Evolutionary conservation across 2,797 vertebrate species (phyloP).

Genomic region (Taenioides sp.): DNA sequence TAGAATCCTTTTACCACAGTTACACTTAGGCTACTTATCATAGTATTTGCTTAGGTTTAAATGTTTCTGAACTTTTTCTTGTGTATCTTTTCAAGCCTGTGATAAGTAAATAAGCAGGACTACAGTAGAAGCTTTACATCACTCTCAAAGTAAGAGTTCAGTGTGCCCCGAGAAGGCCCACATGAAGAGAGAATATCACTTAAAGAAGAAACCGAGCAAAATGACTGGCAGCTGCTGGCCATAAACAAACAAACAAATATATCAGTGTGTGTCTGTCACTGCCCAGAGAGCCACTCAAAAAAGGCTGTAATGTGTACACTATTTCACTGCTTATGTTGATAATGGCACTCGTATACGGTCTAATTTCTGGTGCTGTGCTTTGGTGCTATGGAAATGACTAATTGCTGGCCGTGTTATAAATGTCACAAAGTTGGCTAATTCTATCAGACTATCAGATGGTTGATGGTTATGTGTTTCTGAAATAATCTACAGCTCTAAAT

Average conservation of each 20-base stretch:
- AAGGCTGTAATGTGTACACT: background rate
- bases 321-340: background rate
- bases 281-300: slow-evolving; percentile 19
- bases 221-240: slow-evolving; percentile 68
- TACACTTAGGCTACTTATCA: background rate
- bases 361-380: slow-evolving; percentile 71
- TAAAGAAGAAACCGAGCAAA: slow-evolving; percentile 29
- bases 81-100: background rate
- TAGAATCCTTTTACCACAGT: background rate
- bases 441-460: slow-evolving; percentile 7
- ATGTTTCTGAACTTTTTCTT: background rate
- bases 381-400: slow-evolving; percentile 29
- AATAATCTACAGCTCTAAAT: slow-evolving; percentile 24
- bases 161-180: slow-evolving; percentile 9
- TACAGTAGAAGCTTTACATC: slow-evolving; percentile 12
- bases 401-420: background rate
- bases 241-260: slow-evolving; percentile 59
- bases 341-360: slow-evolving; percentile 14
- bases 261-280: slow-evolving; percentile 31
- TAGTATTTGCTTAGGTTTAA: background rate
- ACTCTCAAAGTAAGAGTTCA: slow-evolving; percentile 18
- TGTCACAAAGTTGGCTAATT: slow-evolving; percentile 60
- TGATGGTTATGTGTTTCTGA: slow-evolving; percentile 26
- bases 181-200: slow-evolving; percentile 53
- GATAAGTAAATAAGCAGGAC: background rate